Conservation (phyloP, 2,113 vertebrate species). For the Tragelaphus buxtoni region DNA sequence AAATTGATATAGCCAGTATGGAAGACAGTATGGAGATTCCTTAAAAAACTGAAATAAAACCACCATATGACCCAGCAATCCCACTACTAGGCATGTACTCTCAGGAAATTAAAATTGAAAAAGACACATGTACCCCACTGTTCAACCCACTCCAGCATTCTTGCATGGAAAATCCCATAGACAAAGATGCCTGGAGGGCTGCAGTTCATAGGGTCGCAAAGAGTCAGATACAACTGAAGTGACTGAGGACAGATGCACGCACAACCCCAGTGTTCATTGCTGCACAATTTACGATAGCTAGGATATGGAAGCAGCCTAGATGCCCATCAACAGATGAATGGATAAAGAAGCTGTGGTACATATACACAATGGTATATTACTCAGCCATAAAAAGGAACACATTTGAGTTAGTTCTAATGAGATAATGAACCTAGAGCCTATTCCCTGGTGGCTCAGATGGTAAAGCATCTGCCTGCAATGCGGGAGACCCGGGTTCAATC, state of each 20-base stretch:
- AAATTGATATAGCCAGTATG: not conserved
- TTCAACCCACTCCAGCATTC: not conserved
- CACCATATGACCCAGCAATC: not conserved
- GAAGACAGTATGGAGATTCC: not conserved
- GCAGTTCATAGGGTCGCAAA: not conserved
- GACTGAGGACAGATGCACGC: accelerated
- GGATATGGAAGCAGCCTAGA: accelerated
- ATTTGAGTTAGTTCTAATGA: not conserved
- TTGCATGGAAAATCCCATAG: not conserved
- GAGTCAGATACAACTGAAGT: not conserved
- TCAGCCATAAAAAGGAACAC: not conserved
- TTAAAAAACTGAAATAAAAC: not conserved
- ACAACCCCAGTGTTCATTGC: not conserved
- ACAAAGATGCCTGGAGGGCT: not conserved
- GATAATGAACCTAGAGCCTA: not conserved
- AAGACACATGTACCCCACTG: not conserved
- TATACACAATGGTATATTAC: not conserved
- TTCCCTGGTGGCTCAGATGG: too few relatives aligned
- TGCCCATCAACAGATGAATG: not conserved
- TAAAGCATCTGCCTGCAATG: too few relatives aligned
- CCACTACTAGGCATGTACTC: not conserved
- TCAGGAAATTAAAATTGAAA: not conserved
- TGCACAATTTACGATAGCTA: not conserved
- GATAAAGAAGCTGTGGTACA: not conserved
- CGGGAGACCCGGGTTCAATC: too few relatives aligned